Base-by-base conservation (phyloP, 2,113 vertebrate genomes). In the Arenaria interpres region DNA sequence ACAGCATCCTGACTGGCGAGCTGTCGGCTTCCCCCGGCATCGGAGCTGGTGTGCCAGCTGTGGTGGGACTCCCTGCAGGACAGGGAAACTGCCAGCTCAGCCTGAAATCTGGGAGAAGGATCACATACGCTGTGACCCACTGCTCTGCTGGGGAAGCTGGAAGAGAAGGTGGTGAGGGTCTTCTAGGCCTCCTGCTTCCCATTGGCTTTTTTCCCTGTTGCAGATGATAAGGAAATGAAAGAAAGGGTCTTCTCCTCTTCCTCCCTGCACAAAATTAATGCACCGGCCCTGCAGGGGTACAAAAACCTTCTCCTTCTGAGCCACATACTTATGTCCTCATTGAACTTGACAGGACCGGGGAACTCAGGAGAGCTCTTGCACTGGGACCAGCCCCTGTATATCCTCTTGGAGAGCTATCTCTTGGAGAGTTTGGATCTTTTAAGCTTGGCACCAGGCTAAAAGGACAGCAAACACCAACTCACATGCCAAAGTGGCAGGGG, bases 51-150 rank as follows among this genome's bases (percentile, higher is more conserved):
- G 7, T n/a, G n/a, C 48, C 63, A 45, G 33, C 48, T 16, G 32
- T 1, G 5, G 16, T 2, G 1, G 51, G n/a, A 23, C 35, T 32
- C 5, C n/a, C 4, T 33, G 35, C 4, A 7, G 56, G 62, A 69
- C 30, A 30, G 16, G 30, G 37, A 20, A 63, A 45, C 12, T 14
- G 50, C 48, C 54, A 57, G 28, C 48, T 63, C 35, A 25, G 41
- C 33, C 28, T 35, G 14, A 64, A 45, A 48, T 7, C 45, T 27
- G 18, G 51, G 50, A 25, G 11, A 20, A 68, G 46, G 63, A 35
- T 46, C 51, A 7, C n/a, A 10, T 21, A 7, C 51, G 56, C 62
- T 45, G 24, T 1, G 12, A 14, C 37, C 41, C n/a, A 3, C 28
- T 39, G 56, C 41, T 56, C 63, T 50, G 30, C 67, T 45, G 35